These are phyloP conservation scores for Sebastes elongatus DNA, from an alignment of 2,797 vertebrate genomes.

Conservation along the genomic window DNA sequence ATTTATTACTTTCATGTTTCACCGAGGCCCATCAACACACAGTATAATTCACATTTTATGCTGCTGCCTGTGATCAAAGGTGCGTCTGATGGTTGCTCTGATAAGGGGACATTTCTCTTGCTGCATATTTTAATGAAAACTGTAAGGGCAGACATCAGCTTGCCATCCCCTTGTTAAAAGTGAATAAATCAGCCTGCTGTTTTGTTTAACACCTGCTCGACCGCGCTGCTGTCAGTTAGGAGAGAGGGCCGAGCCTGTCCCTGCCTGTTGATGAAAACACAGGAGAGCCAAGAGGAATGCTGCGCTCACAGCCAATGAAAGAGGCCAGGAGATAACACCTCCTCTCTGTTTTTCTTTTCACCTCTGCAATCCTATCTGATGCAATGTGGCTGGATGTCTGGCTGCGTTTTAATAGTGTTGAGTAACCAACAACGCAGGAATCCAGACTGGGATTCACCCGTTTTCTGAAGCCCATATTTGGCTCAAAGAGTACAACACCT, in stretches of 20 bases:
- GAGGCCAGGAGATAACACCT: conserved; percentile 25
- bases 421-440: neutral
- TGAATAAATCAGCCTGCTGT: conserved; percentile 28
- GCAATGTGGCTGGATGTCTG: neutral
- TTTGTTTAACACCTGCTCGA: conserved; percentile 29
- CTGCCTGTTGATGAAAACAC: conserved; percentile 50
- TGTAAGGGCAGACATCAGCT: neutral
- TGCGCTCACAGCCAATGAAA: conserved; percentile 3
- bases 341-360: conserved; percentile 7
- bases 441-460: neutral
- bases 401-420: neutral
- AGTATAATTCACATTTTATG: neutral
- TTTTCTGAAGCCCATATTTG: neutral
- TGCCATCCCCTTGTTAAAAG: neutral
- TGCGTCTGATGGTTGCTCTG: neutral
- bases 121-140: neutral
- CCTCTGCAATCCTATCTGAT: neutral
- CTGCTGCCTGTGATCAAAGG: conserved; percentile 9
- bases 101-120: neutral
- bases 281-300: conserved; percentile 54
- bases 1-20: neutral
- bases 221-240: conserved; percentile 22
- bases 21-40: neutral
- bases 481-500: neutral
- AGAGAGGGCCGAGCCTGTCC: conserved; percentile 36